phyloP scores from a whole-genome alignment of 2,113 vertebrate genomes.

The Hemicordylus capensis region DNA sequence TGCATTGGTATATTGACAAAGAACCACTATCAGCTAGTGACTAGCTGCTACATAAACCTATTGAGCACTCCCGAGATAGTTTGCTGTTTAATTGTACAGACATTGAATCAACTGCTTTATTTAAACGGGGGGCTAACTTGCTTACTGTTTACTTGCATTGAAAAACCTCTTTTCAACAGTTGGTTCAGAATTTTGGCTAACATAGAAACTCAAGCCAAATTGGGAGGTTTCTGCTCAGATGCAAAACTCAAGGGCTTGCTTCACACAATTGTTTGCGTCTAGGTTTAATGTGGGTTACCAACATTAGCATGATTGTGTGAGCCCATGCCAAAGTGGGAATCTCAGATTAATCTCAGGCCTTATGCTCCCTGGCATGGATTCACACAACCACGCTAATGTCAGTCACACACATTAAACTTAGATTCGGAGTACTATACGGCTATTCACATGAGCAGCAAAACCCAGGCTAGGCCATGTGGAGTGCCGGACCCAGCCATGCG shows the following conservation, averaged over 20 bases:
- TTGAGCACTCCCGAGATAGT: neutral
- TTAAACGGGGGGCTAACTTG: neutral
- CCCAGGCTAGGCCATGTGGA: no score
- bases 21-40: neutral
- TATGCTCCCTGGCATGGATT: no score
- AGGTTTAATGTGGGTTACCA: no score
- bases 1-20: slow-evolving; percentile 19
- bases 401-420: no score
- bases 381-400: no score
- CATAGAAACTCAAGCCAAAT: neutral
- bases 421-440: no score
- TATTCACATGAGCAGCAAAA: no score
- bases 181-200: neutral
- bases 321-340: no score
- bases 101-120: neutral
- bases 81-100: neutral
- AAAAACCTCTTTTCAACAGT: neutral
- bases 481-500: no score
- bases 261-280: no score
- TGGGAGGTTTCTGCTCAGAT: neutral
- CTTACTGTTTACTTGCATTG: neutral
- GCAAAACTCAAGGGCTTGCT: neutral
- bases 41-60: slow-evolving; percentile 22
- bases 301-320: no score
- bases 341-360: no score